Percentiles rank a stretch among this genome's conserved stretches.
These are phyloP conservation scores for Drosophila oshimai DNA, from an alignment of 1,140 invertebrate species.

Conservation along the genomic window DNA sequence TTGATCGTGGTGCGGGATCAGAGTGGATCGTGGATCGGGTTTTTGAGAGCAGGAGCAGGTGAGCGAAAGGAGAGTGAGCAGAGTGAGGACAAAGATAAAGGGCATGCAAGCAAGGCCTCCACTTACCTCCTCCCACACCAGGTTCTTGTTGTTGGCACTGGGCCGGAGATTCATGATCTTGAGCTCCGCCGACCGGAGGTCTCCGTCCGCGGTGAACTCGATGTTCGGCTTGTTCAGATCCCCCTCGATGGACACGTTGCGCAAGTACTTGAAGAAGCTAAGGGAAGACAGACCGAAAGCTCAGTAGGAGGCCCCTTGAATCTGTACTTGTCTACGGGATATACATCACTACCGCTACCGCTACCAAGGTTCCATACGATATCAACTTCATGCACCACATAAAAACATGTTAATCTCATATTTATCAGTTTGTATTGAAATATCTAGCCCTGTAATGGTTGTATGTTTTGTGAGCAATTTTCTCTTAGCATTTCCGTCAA, in stretches of 20 bases:
- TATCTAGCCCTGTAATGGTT: too few species aligned
- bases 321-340: background rate
- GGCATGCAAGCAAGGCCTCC: slow-evolving; percentile 37
- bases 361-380: too few species aligned
- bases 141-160: slow-evolving; percentile 88
- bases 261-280: slow-evolving; percentile 88
- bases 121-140: slow-evolving; percentile 95
- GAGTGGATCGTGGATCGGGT: background rate
- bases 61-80: slow-evolving; percentile 16
- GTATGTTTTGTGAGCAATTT: too few species aligned
- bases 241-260: slow-evolving; percentile 92
- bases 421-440: too few species aligned
- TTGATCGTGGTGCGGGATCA: slow-evolving; percentile 14
- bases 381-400: too few species aligned
- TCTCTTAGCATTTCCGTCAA: too few species aligned
- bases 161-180: slow-evolving; percentile 96
- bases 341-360: background rate
- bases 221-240: slow-evolving; percentile 91
- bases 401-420: too few species aligned
- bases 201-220: slow-evolving; percentile 94
- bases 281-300: background rate
- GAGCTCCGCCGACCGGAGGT: slow-evolving; percentile 92
- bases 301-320: background rate
- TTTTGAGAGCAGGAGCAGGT: background rate
- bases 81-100: background rate